Conservation (phyloP, 2,113 vertebrate genomes). For the Marcusenius ussheri region DNA sequence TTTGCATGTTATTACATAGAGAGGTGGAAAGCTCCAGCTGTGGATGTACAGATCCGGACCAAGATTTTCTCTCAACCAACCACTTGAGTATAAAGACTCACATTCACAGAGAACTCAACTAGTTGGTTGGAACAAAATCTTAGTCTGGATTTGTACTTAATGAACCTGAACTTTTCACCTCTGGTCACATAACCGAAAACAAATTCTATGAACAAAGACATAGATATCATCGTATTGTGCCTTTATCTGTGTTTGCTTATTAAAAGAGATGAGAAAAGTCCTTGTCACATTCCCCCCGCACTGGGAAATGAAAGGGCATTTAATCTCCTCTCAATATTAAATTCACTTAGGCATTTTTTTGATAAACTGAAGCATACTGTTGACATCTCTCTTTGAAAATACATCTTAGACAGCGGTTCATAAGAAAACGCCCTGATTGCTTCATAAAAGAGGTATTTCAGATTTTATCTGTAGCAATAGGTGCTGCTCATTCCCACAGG, state of each 20-base stretch:
- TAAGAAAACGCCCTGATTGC: neutral
- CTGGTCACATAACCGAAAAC: neutral
- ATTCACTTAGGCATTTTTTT: neutral
- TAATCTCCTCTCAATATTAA: neutral
- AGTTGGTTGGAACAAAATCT: neutral
- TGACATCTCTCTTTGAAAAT: neutral
- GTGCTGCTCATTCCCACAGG: neutral
- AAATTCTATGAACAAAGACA: neutral
- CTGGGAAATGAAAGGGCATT: neutral
- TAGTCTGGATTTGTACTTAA: neutral
- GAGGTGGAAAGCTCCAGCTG: neutral
- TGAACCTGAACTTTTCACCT: neutral
- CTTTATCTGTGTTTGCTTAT: neutral
- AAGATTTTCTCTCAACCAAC: neutral
- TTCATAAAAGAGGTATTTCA: neutral
- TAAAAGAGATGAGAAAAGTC: neutral
- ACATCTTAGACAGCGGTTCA: neutral
- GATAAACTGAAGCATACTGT: neutral
- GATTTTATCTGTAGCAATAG: neutral
- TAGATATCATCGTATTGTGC: neutral
- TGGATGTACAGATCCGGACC: neutral
- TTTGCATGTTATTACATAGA: neutral
- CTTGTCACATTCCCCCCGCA: neutral
- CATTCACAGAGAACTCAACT: neutral
- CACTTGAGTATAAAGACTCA: neutral